Percentiles rank a stretch among this genome's conserved stretches.
These are phyloP conservation scores for Gymnothorax reevesii DNA, from an alignment of 2,797 vertebrate genomes.

Conservation along the genomic window DNA sequence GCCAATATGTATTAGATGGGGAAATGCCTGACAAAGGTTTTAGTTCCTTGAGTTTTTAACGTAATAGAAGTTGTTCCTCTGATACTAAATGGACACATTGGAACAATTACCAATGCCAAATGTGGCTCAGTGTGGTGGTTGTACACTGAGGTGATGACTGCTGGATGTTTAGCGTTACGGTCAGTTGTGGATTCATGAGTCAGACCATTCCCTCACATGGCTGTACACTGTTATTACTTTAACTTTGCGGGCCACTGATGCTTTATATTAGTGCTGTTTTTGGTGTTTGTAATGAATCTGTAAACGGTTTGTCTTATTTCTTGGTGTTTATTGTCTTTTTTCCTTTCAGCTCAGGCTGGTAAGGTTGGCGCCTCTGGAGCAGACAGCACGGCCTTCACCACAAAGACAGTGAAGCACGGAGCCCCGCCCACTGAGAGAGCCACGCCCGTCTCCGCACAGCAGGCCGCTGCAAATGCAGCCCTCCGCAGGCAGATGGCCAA, in stretches of 20 bases:
- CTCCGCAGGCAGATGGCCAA: conserved; percentile 87
- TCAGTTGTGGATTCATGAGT: background rate
- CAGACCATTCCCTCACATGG: background rate
- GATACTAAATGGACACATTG: too few relatives aligned
- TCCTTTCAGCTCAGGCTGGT: conserved; percentile 58
- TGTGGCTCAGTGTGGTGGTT: too few relatives aligned
- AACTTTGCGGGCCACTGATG: background rate
- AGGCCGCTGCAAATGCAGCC: conserved; percentile 88
- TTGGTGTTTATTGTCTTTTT: background rate
- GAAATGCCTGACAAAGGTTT: too few relatives aligned
- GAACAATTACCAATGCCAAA: too few relatives aligned
- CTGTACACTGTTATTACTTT: background rate
- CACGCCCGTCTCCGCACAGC: conserved; percentile 81
- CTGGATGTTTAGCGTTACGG: too few relatives aligned
- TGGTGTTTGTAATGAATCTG: background rate
- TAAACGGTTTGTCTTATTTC: background rate
- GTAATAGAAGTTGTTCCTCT: too few relatives aligned
- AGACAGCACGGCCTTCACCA: conserved; percentile 89
- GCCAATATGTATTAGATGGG: too few relatives aligned
- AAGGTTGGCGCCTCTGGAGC: conserved; percentile 84
- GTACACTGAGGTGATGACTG: too few relatives aligned
- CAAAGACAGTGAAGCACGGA: conserved; percentile 92
- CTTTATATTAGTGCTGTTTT: background rate
- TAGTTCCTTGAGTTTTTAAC: too few relatives aligned
- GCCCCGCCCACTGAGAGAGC: conserved; percentile 74